Evolutionary conservation across 2,113 vertebrate genomes (phyloP).

Genomic region (Limnothrissa miodon): DNA sequence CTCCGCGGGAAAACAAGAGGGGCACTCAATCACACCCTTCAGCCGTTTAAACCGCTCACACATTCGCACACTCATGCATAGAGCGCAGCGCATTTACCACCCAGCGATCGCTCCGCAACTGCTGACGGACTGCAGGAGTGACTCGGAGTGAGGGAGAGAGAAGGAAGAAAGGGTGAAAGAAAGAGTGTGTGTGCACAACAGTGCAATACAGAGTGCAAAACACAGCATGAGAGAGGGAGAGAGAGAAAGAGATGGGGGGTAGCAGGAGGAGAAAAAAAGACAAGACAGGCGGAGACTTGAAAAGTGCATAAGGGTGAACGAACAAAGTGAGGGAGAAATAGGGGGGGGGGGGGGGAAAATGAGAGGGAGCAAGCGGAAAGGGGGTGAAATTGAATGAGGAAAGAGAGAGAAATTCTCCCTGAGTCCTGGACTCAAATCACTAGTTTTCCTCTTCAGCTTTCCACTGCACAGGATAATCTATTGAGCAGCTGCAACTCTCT

Average conservation of each 20-base stretch:
- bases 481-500: background rate
- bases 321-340: conserved; percentile 6
- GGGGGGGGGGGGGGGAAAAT: background rate
- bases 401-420: background rate
- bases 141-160: background rate
- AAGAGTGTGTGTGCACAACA: background rate
- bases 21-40: conserved; percentile 18
- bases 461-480: conserved; percentile 10
- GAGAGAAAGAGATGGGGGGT: conserved; percentile 21
- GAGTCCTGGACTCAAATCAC: background rate
- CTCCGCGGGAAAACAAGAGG: background rate
- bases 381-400: background rate
- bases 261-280: conserved; percentile 14
- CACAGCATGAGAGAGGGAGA: background rate
- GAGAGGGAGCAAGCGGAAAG: background rate
- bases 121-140: background rate
- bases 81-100: background rate
- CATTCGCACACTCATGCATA: conserved; percentile 15
- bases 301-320: background rate
- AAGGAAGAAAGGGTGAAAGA: background rate
- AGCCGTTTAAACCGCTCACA: conserved; percentile 3
- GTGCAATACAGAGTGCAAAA: background rate
- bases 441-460: background rate
- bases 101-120: background rate
- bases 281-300: background rate